Conservation (phyloP, 2,113 vertebrate genomes). For the Anolis sagrei region DNA sequence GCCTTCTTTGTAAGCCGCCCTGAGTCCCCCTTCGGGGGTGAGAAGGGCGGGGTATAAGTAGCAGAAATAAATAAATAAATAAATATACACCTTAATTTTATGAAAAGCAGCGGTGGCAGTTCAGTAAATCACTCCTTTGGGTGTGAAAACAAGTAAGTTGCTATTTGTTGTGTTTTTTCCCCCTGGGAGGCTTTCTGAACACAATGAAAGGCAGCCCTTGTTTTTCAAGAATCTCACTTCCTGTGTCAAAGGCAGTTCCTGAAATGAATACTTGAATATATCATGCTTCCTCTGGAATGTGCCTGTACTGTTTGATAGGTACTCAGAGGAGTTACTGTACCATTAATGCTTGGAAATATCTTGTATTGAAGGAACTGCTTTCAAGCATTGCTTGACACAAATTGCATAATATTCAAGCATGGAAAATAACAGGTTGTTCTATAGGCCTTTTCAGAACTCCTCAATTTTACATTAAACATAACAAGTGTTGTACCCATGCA, state of each 20-base stretch:
- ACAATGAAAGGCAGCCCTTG: neutral
- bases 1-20: no score
- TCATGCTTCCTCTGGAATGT: neutral
- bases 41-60: no score
- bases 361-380: conserved; percentile 13
- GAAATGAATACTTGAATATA: neutral
- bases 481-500: neutral
- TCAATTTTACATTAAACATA: conserved; percentile 18
- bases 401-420: neutral
- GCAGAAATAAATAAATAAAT: no score
- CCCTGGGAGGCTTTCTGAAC: neutral
- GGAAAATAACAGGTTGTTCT: conserved; percentile 16
- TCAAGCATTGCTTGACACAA: neutral
- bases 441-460: neutral
- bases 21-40: no score
- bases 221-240: conserved; percentile 31
- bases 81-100: conserved; percentile 43
- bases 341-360: neutral
- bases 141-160: conserved; percentile 33
- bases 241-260: conserved; percentile 24
- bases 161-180: neutral
- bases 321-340: conserved; percentile 15
- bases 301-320: conserved; percentile 5
- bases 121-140: conserved; percentile 11
- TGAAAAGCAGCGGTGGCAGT: conserved; percentile 33